A percentile compares a stretch with the other conserved stretches of the same genome.
phyloP scores from a whole-genome alignment of 2,113 vertebrate genomes.

The Sialia sialis region DNA sequence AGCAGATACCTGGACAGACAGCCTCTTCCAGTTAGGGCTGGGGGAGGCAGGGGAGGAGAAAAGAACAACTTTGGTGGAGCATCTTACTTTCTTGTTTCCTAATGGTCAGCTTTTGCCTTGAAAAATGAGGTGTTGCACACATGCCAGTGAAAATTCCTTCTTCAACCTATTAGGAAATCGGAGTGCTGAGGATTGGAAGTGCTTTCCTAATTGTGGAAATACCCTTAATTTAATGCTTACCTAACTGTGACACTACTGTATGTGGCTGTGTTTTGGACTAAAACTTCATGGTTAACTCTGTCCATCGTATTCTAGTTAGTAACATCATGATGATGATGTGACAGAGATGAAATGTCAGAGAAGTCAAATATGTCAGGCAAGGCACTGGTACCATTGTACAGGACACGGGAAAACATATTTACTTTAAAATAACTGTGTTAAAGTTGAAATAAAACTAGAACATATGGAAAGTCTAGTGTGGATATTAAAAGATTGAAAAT shows the following conservation, averaged over 20 bases:
- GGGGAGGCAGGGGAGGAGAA: neutral
- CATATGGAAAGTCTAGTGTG: neutral
- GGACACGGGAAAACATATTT: neutral
- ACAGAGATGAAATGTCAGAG: neutral
- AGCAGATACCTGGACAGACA: neutral
- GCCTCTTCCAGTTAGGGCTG: neutral
- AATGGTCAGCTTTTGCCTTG: neutral
- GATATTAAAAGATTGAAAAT: constrained; percentile 41
- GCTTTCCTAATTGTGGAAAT: neutral
- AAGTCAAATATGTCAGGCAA: neutral
- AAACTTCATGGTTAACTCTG: neutral
- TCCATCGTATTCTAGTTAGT: neutral
- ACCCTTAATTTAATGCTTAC: neutral
- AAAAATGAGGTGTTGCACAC: neutral
- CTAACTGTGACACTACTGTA: neutral
- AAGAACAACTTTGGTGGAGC: neutral
- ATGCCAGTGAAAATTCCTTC: neutral
- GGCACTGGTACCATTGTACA: neutral
- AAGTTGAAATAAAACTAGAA: neutral
- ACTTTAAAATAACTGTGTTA: neutral
- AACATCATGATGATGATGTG: neutral
- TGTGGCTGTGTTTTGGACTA: neutral
- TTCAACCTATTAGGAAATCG: neutral
- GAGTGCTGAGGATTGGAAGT: neutral
- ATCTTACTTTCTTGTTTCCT: neutral